Evolutionary conservation across 2,888 invertebrate genomes (phyloP).

Genomic region (Rhingia rostrata): DNA sequence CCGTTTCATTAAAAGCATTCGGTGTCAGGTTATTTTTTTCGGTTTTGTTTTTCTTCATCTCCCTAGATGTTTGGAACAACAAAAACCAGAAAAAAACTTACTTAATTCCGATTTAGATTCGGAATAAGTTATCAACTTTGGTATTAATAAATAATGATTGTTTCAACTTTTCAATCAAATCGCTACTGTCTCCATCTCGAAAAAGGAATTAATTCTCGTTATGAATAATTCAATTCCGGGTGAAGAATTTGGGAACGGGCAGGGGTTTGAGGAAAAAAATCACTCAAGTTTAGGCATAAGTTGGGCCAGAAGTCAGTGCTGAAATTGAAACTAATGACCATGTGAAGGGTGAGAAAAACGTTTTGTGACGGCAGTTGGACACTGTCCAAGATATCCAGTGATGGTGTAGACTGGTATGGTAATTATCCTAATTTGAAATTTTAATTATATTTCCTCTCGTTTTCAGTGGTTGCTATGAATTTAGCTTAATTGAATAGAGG

Average conservation of each 20-base stretch:
- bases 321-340: conserved; percentile 25
- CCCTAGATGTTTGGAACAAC: not conserved
- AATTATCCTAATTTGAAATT: conserved; percentile 38
- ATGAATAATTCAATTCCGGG: conserved; percentile 30
- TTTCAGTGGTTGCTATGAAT: not conserved
- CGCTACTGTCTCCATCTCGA: not conserved
- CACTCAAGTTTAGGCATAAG: not conserved
- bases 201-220: conserved; percentile 23
- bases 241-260: not conserved
- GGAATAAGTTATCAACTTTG: conserved; percentile 13
- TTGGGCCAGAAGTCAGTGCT: conserved; percentile 11
- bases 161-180: conserved; percentile 36
- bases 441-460: not conserved
- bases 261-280: not conserved
- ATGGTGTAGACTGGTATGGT: not conserved
- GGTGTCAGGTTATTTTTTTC: conserved; percentile 8
- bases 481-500: not conserved
- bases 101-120: conserved; percentile 5
- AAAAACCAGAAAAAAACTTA: too few relatives aligned
- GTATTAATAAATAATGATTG: conserved; percentile 12
- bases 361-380: conserved; percentile 24
- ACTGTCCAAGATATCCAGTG: not conserved
- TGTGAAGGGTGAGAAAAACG: not conserved
- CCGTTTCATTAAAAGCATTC: conserved; percentile 36
- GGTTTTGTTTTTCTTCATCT: not conserved